Percentiles rank a stretch among this genome's conserved stretches.
Evolutionary conservation across 2,797 vertebrate genomes (phyloP).

Genomic region (Hippopotamyrus pictus): DNA sequence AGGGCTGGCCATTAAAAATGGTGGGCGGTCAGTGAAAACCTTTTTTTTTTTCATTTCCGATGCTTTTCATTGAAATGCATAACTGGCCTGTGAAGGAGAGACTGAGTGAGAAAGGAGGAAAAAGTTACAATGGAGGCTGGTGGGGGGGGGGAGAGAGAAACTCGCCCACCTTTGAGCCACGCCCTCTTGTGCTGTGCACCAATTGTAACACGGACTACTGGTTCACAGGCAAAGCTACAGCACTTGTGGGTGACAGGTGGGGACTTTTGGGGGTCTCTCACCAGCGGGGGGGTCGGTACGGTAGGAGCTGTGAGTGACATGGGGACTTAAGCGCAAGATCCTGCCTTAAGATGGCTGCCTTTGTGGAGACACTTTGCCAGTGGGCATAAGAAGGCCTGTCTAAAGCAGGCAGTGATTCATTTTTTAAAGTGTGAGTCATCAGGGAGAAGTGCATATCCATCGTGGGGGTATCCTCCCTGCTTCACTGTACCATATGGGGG

Average conservation of each 20-base stretch:
- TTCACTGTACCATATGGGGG: constrained; percentile 13
- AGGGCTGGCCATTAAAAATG: neutral
- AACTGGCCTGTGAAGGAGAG: constrained; percentile 35
- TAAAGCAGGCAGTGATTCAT: constrained; percentile 29
- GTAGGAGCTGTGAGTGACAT: neutral
- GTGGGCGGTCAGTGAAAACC: constrained; percentile 24
- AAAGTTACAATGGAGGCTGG: constrained; percentile 46
- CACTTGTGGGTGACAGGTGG: neutral
- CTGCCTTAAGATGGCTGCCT: neutral
- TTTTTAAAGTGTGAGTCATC: constrained; percentile 37
- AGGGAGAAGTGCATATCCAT: constrained; percentile 25
- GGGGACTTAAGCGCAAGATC: neutral
- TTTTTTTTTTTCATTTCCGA: constrained; percentile 24
- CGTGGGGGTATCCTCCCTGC: constrained; percentile 9
- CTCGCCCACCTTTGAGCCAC: neutral
- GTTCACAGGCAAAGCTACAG: constrained; percentile 45
- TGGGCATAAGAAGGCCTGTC: neutral
- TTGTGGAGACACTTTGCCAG: neutral
- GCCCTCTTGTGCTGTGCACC: too few species aligned
- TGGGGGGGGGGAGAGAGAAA: constrained; percentile 53
- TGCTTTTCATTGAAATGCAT: constrained; percentile 50
- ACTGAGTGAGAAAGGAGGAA: constrained; percentile 36
- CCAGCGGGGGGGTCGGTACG: neutral
- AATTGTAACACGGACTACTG: constrained; percentile 35
- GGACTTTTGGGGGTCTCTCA: neutral